Evolutionary conservation across 2,113 vertebrate species (phyloP).

Genomic region (Nematolebias whitei): DNA sequence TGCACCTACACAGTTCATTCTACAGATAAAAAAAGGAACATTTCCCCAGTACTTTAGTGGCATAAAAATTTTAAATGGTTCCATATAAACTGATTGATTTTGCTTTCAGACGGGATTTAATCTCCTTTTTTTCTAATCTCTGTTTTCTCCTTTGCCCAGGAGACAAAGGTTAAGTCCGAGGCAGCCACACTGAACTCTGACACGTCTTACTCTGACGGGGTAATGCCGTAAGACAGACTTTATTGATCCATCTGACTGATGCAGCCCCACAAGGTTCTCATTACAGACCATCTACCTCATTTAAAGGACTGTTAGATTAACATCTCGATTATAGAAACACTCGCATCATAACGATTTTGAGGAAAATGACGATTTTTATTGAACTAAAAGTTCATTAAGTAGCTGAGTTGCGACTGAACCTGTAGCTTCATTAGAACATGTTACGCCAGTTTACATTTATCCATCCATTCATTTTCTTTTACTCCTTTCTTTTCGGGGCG

Average conservation of each 20-base stretch:
- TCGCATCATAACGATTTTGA: conserved; percentile 58
- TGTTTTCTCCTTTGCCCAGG: conserved; percentile 24
- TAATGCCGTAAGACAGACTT: conserved; percentile 69
- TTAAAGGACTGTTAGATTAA: conserved; percentile 66
- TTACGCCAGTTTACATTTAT: too few species aligned
- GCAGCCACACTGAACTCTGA: conserved; percentile 55
- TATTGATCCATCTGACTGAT: conserved; percentile 73
- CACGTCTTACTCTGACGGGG: conserved; percentile 70
- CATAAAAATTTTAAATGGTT: conserved; percentile 8
- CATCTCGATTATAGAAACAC: conserved; percentile 56
- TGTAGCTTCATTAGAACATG: conserved; percentile 8
- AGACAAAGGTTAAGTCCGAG: conserved; percentile 55
- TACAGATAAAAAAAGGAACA: conserved; percentile 7
- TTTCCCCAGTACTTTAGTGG: conserved; percentile 9
- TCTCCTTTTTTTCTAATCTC: conserved; percentile 39
- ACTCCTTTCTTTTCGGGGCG: too few species aligned
- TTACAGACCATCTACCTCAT: conserved; percentile 66
- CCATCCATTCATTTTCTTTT: too few species aligned
- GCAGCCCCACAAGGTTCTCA: conserved; percentile 64
- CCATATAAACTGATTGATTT: neutral
- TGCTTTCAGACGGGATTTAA: neutral
- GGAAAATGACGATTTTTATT: conserved; percentile 59
- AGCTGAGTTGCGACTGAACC: conserved; percentile 46
- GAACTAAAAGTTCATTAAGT: conserved; percentile 57
- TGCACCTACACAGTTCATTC: conserved; percentile 28